Percentiles rank a stretch among this genome's conserved stretches.
These are phyloP conservation scores for Vultur gryphus DNA, from an alignment of 2,797 vertebrate genomes.

Conservation along the genomic window DNA sequence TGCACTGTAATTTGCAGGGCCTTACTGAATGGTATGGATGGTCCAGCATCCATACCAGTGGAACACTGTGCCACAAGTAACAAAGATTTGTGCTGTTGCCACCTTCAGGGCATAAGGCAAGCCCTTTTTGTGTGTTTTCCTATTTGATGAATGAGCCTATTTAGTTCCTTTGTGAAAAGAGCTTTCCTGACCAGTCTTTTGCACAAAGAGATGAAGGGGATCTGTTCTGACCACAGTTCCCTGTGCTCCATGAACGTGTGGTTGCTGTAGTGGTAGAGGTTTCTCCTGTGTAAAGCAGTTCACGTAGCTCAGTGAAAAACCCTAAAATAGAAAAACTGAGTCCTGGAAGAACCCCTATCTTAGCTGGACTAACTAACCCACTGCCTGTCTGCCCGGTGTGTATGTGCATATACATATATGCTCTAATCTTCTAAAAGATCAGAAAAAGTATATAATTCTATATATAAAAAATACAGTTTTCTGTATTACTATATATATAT, in stretches of 20 bases:
- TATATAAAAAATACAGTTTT: not conserved
- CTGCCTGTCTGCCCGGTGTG: not conserved
- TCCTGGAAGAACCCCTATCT: not conserved
- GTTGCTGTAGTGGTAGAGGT: not conserved
- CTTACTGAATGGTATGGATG: not conserved
- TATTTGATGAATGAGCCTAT: not conserved
- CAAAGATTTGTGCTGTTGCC: not conserved
- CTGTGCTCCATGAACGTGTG: not conserved
- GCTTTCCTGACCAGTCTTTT: not conserved
- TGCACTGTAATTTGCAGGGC: not conserved
- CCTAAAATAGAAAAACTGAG: not conserved
- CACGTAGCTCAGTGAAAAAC: not conserved
- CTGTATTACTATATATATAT: not conserved
- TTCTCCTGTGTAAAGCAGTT: not conserved
- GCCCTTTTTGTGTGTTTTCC: not conserved
- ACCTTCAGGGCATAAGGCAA: not conserved
- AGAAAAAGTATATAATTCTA: not conserved
- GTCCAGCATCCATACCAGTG: not conserved
- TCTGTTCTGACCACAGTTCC: not conserved
- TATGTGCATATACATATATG: not conserved
- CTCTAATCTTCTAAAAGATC: not conserved
- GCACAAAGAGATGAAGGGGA: not conserved
- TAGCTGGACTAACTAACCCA: not conserved
- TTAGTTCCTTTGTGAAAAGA: not conserved
- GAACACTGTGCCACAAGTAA: not conserved